These are phyloP conservation scores for Danionella dracula DNA, from an alignment of 2,797 vertebrate genomes.

Conservation along the genomic window DNA sequence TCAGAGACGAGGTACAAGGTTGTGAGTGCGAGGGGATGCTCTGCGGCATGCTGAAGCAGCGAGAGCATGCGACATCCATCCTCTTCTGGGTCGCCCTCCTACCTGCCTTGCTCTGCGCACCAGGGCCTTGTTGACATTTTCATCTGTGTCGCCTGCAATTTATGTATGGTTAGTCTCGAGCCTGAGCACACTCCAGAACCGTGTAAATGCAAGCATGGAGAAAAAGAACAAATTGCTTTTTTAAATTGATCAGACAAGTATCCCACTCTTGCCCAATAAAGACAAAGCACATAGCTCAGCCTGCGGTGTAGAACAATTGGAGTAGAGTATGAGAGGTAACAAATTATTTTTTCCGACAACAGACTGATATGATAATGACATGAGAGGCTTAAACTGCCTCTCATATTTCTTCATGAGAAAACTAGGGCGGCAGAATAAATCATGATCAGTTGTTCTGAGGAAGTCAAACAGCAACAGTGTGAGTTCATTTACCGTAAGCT, in stretches of 20 bases:
- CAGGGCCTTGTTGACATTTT: conserved; percentile 51
- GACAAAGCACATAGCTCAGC: conserved; percentile 42
- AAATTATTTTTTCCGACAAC: conserved; percentile 27
- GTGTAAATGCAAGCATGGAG: conserved; percentile 44
- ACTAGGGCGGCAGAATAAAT: conserved; percentile 24
- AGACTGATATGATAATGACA: conserved; percentile 40
- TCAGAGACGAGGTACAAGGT: conserved; percentile 3
- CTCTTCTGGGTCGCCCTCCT: conserved; percentile 46
- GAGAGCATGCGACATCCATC: conserved; percentile 43
- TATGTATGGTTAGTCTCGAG: conserved; percentile 45
- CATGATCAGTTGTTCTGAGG: conserved; percentile 21
- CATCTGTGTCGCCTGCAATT: conserved; percentile 49
- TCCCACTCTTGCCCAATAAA: conserved; percentile 47
- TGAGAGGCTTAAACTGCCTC: conserved; percentile 26
- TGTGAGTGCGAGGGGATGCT: conserved; percentile 5
- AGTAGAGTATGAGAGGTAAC: conserved; percentile 17
- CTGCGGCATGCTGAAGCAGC: conserved; percentile 30
- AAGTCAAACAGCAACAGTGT: background rate
- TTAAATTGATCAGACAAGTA: conserved; percentile 53
- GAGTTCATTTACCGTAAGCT: conserved; percentile 30
- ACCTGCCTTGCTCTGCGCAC: conserved; percentile 33
- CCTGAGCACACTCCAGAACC: conserved; percentile 40
- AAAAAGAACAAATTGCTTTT: conserved; percentile 55
- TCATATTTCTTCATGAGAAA: conserved; percentile 36
- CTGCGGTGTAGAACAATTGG: background rate